phyloP scores from a whole-genome alignment of 2,797 vertebrate species.

The Menidia menidia region DNA sequence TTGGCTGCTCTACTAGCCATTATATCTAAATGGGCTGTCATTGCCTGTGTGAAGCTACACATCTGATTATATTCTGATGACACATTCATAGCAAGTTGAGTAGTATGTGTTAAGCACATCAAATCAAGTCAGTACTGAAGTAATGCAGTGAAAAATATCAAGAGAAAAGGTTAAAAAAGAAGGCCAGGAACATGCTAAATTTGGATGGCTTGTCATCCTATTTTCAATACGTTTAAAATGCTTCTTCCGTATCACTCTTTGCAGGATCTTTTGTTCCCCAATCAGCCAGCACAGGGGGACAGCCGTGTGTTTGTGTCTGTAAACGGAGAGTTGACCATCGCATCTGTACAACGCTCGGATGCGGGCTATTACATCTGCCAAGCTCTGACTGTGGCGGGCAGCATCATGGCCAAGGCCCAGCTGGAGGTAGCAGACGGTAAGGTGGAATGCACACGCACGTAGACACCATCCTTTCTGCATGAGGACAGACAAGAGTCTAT shows the following conservation, averaged over 20 bases:
- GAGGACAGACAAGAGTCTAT: slow-evolving; percentile 3
- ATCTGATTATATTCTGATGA: neutral
- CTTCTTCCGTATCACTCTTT: slow-evolving; percentile 17
- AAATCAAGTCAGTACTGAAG: neutral
- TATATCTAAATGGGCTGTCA: neutral
- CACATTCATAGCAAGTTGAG: neutral
- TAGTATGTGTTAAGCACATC: neutral
- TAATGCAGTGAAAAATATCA: neutral
- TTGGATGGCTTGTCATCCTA: neutral
- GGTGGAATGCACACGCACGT: slow-evolving; percentile 35
- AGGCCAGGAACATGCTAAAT: neutral
- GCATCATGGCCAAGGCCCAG: slow-evolving; percentile 96
- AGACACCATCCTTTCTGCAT: slow-evolving; percentile 15
- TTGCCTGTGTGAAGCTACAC: neutral
- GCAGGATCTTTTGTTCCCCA: slow-evolving; percentile 95
- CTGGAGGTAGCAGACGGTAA: slow-evolving; percentile 96
- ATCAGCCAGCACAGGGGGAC: slow-evolving; percentile 89
- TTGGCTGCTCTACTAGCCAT: neutral
- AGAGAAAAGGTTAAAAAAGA: neutral
- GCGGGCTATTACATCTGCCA: slow-evolving; percentile 96
- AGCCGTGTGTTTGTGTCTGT: slow-evolving; percentile 90
- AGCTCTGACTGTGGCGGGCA: slow-evolving; percentile 94
- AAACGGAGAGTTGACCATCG: slow-evolving; percentile 90
- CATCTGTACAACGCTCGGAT: slow-evolving; percentile 90
- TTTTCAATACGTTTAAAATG: neutral